These are phyloP conservation scores for Eulithis prunata DNA, from an alignment of 2,888 invertebrate species.

Conservation along the genomic window DNA sequence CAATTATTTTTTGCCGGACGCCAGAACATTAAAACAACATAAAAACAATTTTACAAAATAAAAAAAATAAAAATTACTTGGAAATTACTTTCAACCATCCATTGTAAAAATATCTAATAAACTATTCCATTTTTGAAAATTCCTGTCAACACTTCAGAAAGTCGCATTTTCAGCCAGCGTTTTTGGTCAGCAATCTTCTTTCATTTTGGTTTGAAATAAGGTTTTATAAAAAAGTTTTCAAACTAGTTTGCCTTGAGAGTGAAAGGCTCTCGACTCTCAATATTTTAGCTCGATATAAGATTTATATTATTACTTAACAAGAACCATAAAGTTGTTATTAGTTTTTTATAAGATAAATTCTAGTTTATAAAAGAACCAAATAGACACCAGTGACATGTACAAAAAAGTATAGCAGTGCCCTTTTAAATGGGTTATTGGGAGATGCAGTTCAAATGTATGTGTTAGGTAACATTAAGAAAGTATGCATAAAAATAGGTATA, in stretches of 20 bases:
- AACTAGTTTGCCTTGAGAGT: no score
- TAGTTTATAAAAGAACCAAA: no score
- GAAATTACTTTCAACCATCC: conserved; percentile 10
- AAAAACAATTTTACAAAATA: conserved; percentile 9
- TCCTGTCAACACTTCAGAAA: conserved; percentile 1
- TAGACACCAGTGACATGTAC: conserved; percentile 5
- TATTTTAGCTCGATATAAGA: no score
- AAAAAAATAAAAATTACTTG: conserved; percentile 17
- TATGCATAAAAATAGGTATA: conserved; percentile 38
- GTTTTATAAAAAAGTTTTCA: no score
- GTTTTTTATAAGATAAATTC: no score
- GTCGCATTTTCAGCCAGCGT: conserved; percentile 3
- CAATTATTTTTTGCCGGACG: conserved; percentile 25
- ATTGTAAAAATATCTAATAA: background rate
- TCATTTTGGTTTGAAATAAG: no score
- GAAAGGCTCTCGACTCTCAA: no score
- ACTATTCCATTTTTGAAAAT: conserved; percentile 11
- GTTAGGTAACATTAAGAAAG: conserved; percentile 62
- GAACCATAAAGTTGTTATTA: no score
- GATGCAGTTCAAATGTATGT: conserved; percentile 60
- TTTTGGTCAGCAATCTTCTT: background rate
- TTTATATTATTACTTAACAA: no score
- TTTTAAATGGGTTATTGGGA: conserved; percentile 71
- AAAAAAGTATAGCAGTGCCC: background rate
- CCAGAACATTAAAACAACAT: conserved; percentile 33